phyloP scores from a whole-genome alignment of 37 sponge, comb jelly and placozoan species.

The Chondrilla cf. caribensis region DNA sequence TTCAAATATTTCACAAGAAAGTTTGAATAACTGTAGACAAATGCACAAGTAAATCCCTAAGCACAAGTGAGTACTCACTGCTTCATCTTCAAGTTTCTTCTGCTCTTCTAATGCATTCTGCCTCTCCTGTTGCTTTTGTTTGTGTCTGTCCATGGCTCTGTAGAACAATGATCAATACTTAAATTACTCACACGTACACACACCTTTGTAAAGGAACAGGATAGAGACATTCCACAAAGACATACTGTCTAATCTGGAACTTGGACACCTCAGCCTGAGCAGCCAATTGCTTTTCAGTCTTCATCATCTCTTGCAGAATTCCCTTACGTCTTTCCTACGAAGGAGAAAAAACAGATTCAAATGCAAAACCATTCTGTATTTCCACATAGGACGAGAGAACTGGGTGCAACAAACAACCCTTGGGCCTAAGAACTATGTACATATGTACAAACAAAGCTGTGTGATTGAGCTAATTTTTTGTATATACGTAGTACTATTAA shows the following conservation, averaged over 20 bases:
- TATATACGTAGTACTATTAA: no score
- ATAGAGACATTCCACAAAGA: neutral
- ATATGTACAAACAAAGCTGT: no score
- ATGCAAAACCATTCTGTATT: no score
- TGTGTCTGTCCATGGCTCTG: conserved; percentile 27
- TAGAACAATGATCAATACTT: neutral
- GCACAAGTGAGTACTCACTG: no score
- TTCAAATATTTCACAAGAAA: no score
- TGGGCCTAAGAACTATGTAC: no score
- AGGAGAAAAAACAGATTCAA: no score
- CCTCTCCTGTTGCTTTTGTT: conserved; percentile 33
- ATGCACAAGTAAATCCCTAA: no score
- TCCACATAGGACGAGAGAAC: no score
- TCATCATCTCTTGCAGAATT: conserved; percentile 27
- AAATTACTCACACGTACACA: neutral
- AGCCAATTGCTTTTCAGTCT: conserved; percentile 30
- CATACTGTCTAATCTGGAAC: conserved; percentile 68
- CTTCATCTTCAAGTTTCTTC: conserved; percentile 52
- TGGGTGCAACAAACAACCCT: no score
- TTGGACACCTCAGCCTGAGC: conserved; percentile 11
- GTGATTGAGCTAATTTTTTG: no score
- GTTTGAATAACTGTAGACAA: no score
- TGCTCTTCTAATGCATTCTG: conserved; percentile 49
- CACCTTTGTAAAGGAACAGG: neutral
- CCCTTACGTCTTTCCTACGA: conserved; percentile 51